These are phyloP conservation scores for Corythornis cristatus DNA, from an alignment of 2,113 vertebrate species.

Conservation along the genomic window DNA sequence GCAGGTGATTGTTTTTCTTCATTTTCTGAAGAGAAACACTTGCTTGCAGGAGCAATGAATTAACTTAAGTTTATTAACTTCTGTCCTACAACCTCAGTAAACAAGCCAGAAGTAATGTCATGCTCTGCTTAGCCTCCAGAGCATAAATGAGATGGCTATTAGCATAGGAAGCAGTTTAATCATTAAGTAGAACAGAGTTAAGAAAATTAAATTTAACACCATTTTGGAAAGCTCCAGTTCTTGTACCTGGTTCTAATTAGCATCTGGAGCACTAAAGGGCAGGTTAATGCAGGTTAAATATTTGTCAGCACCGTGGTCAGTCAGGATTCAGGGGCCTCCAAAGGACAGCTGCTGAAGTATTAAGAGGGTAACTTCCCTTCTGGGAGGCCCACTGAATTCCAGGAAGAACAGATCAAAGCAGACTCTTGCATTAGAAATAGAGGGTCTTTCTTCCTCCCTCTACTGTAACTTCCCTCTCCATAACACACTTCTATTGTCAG, in stretches of 20 bases:
- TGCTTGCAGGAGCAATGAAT: neutral
- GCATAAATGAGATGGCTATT: conserved; percentile 51
- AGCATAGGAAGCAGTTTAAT: conserved; percentile 57
- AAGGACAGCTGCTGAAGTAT: neutral
- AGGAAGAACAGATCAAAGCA: conserved; percentile 60
- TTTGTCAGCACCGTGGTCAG: conserved; percentile 27
- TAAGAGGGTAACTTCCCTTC: neutral
- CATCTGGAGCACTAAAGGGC: conserved; percentile 40
- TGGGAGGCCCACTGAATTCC: conserved; percentile 9
- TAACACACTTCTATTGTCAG: neutral
- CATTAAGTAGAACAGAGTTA: conserved; percentile 63
- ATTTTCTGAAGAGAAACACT: neutral
- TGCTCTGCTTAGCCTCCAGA: conserved; percentile 34
- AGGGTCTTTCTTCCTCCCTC: neutral
- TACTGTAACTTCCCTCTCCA: neutral
- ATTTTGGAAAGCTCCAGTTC: conserved; percentile 48
- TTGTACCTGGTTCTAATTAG: conserved; percentile 53
- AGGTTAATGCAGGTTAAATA: conserved; percentile 70
- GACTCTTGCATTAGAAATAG: neutral
- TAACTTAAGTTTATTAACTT: conserved; percentile 51
- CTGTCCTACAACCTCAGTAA: conserved; percentile 12
- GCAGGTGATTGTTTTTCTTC: neutral
- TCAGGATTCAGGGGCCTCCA: neutral
- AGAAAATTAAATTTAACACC: conserved; percentile 73
- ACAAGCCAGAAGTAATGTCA: conserved; percentile 22